Percentiles rank a stretch among this genome's conserved stretches.
These are phyloP conservation scores for Trissonchulus latispiculum DNA, from an alignment of 2,888 invertebrate species.

Conservation along the genomic window DNA sequence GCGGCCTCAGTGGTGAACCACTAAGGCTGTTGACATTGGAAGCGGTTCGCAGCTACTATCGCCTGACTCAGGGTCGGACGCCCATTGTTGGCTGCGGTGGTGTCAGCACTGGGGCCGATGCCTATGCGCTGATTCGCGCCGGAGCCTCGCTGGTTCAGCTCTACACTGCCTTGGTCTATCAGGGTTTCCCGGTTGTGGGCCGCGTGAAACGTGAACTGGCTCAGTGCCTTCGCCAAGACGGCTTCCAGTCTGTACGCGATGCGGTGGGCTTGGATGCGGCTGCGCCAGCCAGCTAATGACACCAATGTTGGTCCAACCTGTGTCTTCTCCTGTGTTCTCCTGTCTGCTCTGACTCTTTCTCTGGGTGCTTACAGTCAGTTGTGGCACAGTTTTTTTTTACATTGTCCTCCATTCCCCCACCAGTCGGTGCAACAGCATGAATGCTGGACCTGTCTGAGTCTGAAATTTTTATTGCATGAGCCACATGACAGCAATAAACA, in stretches of 20 bases:
- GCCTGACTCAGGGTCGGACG: slow-evolving; percentile 51
- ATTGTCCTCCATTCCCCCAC: too few relatives aligned
- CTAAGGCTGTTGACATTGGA: slow-evolving; percentile 68
- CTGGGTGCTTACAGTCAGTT: too few relatives aligned
- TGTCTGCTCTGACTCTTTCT: too few relatives aligned
- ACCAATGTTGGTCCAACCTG: too few relatives aligned
- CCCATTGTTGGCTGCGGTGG: slow-evolving; percentile 95
- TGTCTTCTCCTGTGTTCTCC: too few relatives aligned
- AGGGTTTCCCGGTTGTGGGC: slow-evolving; percentile 42
- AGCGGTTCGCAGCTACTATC: slow-evolving; percentile 74
- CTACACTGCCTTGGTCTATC: slow-evolving; percentile 53
- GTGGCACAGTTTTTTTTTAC: too few relatives aligned
- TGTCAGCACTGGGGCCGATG: slow-evolving; percentile 61
- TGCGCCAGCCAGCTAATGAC: too few relatives aligned
- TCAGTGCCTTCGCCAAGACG: slow-evolving; percentile 35
- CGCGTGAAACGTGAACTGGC: slow-evolving; percentile 38
- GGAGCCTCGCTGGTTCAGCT: slow-evolving; percentile 85
- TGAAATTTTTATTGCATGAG: too few relatives aligned
- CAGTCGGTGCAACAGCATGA: too few relatives aligned
- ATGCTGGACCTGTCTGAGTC: too few relatives aligned
- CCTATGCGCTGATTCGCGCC: slow-evolving; percentile 80
- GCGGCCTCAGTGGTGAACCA: slow-evolving; percentile 88
- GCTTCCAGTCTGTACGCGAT: slow-evolving; percentile 34
- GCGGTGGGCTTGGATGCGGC: too few relatives aligned
- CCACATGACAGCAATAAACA: too few relatives aligned